Conservation (phyloP, 2,113 vertebrate genomes). For the Anas platyrhynchos region DNA sequence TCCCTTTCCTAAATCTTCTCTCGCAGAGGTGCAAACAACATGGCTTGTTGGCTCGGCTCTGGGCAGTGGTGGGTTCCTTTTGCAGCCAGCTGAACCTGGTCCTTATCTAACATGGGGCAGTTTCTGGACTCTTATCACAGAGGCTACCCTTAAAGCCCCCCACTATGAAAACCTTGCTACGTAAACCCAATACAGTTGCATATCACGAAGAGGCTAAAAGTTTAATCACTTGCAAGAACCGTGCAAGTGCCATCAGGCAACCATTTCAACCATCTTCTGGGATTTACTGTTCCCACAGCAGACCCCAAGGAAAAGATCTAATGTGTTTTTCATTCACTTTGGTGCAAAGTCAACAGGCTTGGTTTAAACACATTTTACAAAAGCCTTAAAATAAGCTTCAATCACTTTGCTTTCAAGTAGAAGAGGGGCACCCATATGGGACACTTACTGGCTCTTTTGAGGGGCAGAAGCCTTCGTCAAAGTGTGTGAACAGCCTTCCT, state of each 20-base stretch:
- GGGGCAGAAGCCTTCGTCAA: background rate
- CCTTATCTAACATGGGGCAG: too few relatives aligned
- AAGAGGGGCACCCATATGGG: background rate
- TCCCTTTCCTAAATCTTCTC: too few relatives aligned
- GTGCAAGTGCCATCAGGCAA: background rate
- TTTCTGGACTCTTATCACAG: too few relatives aligned
- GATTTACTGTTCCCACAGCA: background rate
- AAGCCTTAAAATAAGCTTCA: background rate
- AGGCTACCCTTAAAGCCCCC: too few relatives aligned
- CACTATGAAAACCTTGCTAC: too few relatives aligned
- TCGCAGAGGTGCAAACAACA: too few relatives aligned
- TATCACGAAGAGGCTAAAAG: background rate
- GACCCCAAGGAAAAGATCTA: background rate
- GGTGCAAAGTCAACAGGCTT: background rate
- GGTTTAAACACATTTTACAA: background rate
- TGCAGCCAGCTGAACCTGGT: too few relatives aligned
- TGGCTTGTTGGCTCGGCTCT: too few relatives aligned
- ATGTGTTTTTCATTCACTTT: background rate
- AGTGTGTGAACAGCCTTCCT: slow-evolving; percentile 3
- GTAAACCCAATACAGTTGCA: background rate
- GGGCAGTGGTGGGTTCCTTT: too few relatives aligned
- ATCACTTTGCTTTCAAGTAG: background rate
- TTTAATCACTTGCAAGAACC: background rate
- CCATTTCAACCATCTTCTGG: background rate
- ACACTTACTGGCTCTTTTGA: background rate